Evolutionary conservation across 2,888 invertebrate species (phyloP), one percentile per base, ranked within the genome.

Genomic region (Pteria penguin): DNA sequence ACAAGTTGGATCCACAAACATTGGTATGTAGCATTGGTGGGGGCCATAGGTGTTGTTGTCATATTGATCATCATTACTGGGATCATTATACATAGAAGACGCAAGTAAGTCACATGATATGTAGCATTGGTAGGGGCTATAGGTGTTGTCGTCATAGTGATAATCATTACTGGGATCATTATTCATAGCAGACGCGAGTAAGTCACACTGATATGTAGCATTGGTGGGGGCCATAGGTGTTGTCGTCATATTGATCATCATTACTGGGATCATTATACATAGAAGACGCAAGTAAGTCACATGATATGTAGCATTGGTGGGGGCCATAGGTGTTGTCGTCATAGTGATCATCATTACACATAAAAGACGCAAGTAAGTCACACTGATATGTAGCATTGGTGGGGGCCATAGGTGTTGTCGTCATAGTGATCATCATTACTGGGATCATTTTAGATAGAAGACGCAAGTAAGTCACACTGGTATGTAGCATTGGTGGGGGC

Each of bases 1-100:
- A 1, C n/a, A n/a, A 63, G 71, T 18, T 72, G 71, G 71, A 72
- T 72, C 55, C 71, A 72, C 33, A 36, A 72, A 2, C 45, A 72
- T 29, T 72, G 71, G 71, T 72, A 63, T 22, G 63, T 72, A 8
- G 71, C 63, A 18, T 63, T 72, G 1, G 32, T 72, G 14, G 31
- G 29, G 8, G 62, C 63, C 5, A 24, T 72, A 22, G 71, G 55
- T 5, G 33, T 72, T 31, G 63, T 72, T 5, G 71, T 60, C 8
- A 14, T 54, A 14, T 32, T 62, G 32, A 63, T 72, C 36, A 32
- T 63, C 22, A 24, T 72, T 14, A 63, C 61, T 22, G 62, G 54
- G 1, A 52, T 72, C 14, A 26, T 72, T 33, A 63, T 72, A 0
- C 26, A 54, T 11, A 63, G 33, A 24, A 52, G 63, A 31, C 60